phyloP scores from a whole-genome alignment of 2,113 vertebrate species.

The Lynx canadensis region DNA sequence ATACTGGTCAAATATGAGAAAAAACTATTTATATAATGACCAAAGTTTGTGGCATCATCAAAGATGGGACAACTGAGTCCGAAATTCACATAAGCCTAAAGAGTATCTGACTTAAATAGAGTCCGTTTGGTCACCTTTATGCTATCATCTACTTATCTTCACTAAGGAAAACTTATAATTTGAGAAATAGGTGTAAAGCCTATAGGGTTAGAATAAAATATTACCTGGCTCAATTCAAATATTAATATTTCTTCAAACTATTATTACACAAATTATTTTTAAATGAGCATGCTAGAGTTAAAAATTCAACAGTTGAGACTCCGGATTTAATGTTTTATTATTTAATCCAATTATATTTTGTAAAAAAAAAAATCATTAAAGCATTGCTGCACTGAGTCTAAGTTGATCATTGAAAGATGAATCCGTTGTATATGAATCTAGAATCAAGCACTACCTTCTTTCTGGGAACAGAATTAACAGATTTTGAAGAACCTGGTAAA shows the following conservation, averaged over 20 bases:
- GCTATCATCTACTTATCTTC: not conserved
- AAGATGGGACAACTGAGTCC: not conserved
- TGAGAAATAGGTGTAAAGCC: not conserved
- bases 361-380: not conserved
- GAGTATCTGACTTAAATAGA: not conserved
- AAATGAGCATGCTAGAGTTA: not conserved
- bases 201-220: not conserved
- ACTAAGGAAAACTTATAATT: not conserved
- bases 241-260: not conserved
- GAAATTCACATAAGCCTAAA: not conserved
- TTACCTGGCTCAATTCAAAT: not conserved
- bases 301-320: not conserved
- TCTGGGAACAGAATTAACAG: not conserved
- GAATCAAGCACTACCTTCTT: not conserved
- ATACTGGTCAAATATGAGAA: not conserved
- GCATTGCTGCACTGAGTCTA: not conserved
- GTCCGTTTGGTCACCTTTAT: not conserved
- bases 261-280: not conserved
- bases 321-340: not conserved
- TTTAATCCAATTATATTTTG: not conserved
- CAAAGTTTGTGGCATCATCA: not conserved
- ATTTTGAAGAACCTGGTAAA: not conserved
- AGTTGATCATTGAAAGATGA: not conserved
- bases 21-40: not conserved
- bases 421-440: not conserved